A percentile compares a stretch with the other conserved stretches of the same genome.
phyloP scores from a whole-genome alignment of 2,113 vertebrate genomes.

The Falco punctatus region DNA sequence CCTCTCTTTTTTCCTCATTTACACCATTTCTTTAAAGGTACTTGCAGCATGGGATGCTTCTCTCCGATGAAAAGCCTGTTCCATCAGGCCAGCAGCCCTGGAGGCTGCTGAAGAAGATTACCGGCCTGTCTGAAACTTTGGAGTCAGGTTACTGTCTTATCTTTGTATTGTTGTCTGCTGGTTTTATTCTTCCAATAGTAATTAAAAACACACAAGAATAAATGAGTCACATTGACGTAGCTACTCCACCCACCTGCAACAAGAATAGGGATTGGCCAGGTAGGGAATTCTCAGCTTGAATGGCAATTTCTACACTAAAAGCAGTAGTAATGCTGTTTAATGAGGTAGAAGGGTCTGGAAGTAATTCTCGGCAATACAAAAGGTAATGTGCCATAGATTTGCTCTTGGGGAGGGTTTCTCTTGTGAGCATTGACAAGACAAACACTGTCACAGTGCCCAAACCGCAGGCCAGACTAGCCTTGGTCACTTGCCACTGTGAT shows the following conservation, averaged over 20 bases:
- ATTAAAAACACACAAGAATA: neutral
- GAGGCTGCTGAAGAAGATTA: constrained; percentile 10
- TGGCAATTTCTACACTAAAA: neutral
- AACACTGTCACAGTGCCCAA: neutral
- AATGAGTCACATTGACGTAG: constrained; percentile 5
- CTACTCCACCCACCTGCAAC: neutral
- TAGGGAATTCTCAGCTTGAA: neutral
- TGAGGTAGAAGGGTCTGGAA: neutral
- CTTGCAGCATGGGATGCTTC: neutral
- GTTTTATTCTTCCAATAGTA: constrained; percentile 26
- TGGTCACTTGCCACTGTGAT: neutral
- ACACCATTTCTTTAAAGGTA: neutral
- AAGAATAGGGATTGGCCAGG: neutral
- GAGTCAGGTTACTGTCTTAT: constrained; percentile 38
- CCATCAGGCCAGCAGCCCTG: constrained; percentile 20
- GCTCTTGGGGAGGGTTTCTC: neutral
- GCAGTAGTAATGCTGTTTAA: neutral
- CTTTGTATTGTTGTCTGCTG: neutral
- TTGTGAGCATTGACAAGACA: neutral
- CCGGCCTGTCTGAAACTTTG: neutral
- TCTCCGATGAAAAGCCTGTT: neutral
- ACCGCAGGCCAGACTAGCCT: neutral
- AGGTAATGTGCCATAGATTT: neutral
- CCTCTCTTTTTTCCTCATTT: neutral
- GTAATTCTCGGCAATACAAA: neutral